Evolutionary conservation across 1,140 invertebrate species (phyloP).

Genomic region (Pantala flavescens): DNA sequence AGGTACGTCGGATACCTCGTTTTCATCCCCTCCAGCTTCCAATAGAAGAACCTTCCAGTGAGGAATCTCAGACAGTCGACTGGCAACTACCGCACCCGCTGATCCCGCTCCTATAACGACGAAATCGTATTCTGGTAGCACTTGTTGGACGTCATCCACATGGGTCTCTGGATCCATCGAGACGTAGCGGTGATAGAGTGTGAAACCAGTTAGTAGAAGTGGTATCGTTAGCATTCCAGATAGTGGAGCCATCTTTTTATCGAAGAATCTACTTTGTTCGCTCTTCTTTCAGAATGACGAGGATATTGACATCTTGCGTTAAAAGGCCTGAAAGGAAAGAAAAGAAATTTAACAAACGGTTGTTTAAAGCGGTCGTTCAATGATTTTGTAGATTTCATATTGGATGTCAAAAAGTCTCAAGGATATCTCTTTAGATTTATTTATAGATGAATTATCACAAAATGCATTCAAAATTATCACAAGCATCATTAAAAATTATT

Average conservation of each 20-base stretch:
- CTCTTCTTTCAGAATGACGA: too few species aligned
- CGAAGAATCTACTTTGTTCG: constrained; percentile 21
- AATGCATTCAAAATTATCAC: too few species aligned
- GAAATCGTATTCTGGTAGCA: constrained; percentile 67
- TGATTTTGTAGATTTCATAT: too few species aligned
- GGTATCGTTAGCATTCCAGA: constrained; percentile 47
- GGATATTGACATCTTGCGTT: not conserved
- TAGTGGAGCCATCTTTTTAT: constrained; percentile 38
- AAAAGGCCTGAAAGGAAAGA: too few species aligned
- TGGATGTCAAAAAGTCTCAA: too few species aligned
- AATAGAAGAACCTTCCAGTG: constrained; percentile 71
- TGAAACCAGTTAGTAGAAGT: constrained; percentile 64
- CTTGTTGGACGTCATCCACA: constrained; percentile 44
- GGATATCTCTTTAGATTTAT: too few species aligned
- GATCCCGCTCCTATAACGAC: constrained; percentile 84
- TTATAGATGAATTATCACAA: too few species aligned
- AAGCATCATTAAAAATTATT: too few species aligned
- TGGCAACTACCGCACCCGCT: constrained; percentile 86
- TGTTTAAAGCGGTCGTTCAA: too few species aligned
- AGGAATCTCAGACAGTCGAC: constrained; percentile 64
- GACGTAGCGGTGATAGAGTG: constrained; percentile 65
- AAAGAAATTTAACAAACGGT: too few species aligned
- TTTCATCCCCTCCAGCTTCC: constrained; percentile 87
- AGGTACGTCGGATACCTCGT: constrained; percentile 80
- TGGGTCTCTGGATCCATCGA: constrained; percentile 66